Evolutionary conservation across 2,888 invertebrate genomes (phyloP).

Genomic region (Cryptophagus acutangulus): DNA sequence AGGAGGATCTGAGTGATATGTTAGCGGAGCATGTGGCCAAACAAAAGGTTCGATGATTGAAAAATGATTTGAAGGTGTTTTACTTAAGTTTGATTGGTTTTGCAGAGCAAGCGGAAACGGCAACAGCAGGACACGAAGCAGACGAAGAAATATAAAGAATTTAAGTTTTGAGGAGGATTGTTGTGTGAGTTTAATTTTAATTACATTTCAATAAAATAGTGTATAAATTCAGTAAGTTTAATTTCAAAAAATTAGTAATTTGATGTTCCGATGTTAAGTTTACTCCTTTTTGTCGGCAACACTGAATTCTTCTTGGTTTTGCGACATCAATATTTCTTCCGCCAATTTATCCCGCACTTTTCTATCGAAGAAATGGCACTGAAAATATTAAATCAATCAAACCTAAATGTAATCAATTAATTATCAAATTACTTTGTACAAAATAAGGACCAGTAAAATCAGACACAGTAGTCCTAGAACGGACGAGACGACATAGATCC

Average conservation of each 20-base stretch:
- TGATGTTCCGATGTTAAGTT: too few species aligned
- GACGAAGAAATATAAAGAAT: slow-evolving; percentile 96
- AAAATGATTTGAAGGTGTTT: slow-evolving; percentile 3
- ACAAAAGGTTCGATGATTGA: slow-evolving; percentile 66
- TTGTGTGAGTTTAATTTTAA: too few species aligned
- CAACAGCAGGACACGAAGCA: slow-evolving; percentile 87
- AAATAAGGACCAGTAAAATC: not conserved
- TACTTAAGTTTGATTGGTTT: slow-evolving; percentile 33
- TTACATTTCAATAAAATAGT: too few species aligned
- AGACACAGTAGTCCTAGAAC: not conserved
- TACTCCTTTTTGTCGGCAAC: too few species aligned
- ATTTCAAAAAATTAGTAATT: too few species aligned
- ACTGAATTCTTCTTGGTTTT: too few species aligned
- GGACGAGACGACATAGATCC: not conserved
- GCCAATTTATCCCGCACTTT: not conserved
- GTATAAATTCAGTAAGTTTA: too few species aligned
- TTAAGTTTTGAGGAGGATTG: slow-evolving; percentile 86
- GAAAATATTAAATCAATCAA: not conserved
- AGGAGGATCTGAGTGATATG: slow-evolving; percentile 98
- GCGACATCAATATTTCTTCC: not conserved
- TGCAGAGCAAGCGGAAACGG: slow-evolving; percentile 86
- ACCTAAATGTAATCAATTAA: not conserved
- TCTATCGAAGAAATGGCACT: slow-evolving; percentile 2
- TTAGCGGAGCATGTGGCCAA: slow-evolving; percentile 96
- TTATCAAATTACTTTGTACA: not conserved